A percentile compares a stretch with the other conserved stretches of the same genome.
These are phyloP conservation scores for Sialis lutaria DNA, from an alignment of 2,888 invertebrate species.

Conservation along the genomic window DNA sequence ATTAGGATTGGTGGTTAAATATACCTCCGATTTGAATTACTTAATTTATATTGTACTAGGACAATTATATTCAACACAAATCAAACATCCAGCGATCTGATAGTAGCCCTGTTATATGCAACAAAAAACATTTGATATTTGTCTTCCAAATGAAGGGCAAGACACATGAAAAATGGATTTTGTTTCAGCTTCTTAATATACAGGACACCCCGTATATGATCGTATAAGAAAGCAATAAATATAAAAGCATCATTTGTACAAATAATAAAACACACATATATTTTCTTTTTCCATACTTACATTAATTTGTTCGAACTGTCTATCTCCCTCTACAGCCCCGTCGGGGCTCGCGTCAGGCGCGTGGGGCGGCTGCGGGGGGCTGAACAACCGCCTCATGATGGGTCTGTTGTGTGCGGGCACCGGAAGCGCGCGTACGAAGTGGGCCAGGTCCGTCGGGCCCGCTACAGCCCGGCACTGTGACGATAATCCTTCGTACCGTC, in stretches of 20 bases:
- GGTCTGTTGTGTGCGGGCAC: conserved; percentile 29
- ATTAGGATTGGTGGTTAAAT: no score
- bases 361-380: conserved; percentile 51
- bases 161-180: no score
- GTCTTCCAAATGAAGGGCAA: background rate
- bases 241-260: no score
- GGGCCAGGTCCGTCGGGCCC: conserved; percentile 54
- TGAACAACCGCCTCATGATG: conserved; percentile 31
- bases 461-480: conserved; percentile 61
- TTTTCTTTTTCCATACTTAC: conserved; percentile 20
- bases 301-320: conserved; percentile 25
- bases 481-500: conserved; percentile 66
- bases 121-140: background rate
- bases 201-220: no score
- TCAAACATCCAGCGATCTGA: no score
- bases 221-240: no score
- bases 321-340: conserved; percentile 23
- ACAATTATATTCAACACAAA: no score
- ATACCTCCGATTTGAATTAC: no score
- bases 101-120: no score
- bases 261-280: no score
- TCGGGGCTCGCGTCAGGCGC: conserved; percentile 26
- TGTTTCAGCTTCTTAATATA: no score
- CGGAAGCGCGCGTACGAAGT: conserved; percentile 57
- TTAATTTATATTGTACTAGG: no score